A percentile compares a stretch with the other conserved stretches of the same genome.
These are phyloP conservation scores for Phalacrocorax brasilianus DNA, from an alignment of 2,113 vertebrate species.

Conservation along the genomic window DNA sequence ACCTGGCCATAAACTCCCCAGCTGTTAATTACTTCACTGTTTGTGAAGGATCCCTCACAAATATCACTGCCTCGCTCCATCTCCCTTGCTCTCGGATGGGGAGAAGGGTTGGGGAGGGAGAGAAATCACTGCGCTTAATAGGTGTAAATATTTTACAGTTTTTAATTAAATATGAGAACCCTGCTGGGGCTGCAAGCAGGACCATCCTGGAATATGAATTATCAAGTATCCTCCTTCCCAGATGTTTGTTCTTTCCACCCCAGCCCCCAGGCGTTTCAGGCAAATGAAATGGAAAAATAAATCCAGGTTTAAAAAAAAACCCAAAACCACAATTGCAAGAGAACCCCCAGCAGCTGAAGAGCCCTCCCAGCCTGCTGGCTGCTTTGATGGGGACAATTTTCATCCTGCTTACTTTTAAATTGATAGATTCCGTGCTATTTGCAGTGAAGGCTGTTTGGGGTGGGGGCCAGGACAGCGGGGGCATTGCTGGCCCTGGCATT, in stretches of 20 bases:
- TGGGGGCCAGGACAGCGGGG: neutral
- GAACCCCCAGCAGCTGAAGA: neutral
- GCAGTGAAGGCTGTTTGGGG: neutral
- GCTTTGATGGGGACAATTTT: neutral
- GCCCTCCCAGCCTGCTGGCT: neutral
- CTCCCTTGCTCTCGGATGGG: fast-evolving
- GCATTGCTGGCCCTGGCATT: neutral
- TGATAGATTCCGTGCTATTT: neutral
- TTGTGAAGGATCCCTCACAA: neutral
- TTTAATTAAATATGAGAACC: conserved; percentile 51
- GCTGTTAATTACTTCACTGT: neutral
- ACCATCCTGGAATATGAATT: conserved; percentile 2
- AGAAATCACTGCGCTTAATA: neutral
- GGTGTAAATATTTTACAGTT: conserved; percentile 18
- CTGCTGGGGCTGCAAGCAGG: neutral
- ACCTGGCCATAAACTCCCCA: neutral
- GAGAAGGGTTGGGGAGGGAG: neutral
- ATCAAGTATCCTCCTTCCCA: neutral
- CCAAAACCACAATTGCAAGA: neutral
- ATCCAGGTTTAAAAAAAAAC: neutral
- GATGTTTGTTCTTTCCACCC: neutral
- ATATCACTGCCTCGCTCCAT: neutral
- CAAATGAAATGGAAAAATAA: neutral
- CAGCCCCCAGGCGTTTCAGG: neutral
- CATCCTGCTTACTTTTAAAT: neutral